Percentiles rank a stretch among this genome's conserved stretches.
phyloP scores from a whole-genome alignment of 1,140 invertebrate species.

The Neodiprion lecontei region DNA sequence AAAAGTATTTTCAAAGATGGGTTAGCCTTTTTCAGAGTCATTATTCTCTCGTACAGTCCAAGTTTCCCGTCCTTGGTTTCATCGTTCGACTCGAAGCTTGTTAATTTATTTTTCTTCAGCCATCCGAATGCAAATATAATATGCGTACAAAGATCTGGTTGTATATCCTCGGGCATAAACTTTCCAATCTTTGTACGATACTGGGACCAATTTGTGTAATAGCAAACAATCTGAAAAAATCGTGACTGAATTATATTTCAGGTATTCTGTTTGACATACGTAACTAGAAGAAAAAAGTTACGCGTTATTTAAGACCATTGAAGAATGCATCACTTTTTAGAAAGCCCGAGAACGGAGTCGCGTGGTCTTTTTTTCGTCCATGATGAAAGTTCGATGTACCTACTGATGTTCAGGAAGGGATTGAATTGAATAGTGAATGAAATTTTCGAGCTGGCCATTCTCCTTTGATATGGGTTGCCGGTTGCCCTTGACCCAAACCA shows the following conservation, averaged over 20 bases:
- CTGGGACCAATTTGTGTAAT: constrained; percentile 98
- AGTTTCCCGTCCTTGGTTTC: constrained; percentile 91
- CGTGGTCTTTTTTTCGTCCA: too few species aligned
- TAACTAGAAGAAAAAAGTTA: too few species aligned
- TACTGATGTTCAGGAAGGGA: too few species aligned
- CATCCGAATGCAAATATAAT: constrained; percentile 96
- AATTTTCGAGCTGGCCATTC: too few species aligned
- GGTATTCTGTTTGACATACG: not conserved
- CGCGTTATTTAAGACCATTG: too few species aligned
- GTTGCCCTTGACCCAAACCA: too few species aligned
- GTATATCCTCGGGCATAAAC: constrained; percentile 93
- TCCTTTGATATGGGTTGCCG: too few species aligned
- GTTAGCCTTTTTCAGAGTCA: constrained; percentile 85
- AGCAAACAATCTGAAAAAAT: constrained; percentile 81
- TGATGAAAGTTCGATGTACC: too few species aligned
- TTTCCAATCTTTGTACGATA: constrained; percentile 93
- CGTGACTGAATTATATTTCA: constrained; percentile 10
- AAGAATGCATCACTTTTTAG: constrained; percentile 2
- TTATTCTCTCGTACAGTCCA: constrained; percentile 87
- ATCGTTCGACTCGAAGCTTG: constrained; percentile 91
- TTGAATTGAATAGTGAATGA: too few species aligned
- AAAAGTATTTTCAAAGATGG: constrained; percentile 88
- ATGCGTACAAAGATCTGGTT: constrained; percentile 94
- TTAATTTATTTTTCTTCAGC: constrained; percentile 93
- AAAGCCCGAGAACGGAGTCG: not conserved